phyloP scores from a whole-genome alignment of 2,113 vertebrate species.

The Nesoenas mayeri region DNA sequence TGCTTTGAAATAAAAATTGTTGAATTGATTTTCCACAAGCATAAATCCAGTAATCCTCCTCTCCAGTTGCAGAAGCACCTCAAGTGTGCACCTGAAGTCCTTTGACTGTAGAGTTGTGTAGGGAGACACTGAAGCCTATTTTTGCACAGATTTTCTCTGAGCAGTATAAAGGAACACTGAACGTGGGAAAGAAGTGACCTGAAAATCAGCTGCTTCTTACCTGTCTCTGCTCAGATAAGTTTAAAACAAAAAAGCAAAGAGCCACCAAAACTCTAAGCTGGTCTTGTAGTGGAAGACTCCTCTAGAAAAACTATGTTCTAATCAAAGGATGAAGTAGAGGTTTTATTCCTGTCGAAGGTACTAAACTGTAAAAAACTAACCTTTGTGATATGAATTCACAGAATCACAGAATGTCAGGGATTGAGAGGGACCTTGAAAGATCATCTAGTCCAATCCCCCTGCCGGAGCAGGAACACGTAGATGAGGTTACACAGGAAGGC shows the following conservation, averaged over 20 bases:
- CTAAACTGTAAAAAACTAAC: neutral
- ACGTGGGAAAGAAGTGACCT: neutral
- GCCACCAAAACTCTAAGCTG: neutral
- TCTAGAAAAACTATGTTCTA: neutral
- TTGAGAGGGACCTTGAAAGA: too few relatives aligned
- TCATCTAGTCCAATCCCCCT: too few relatives aligned
- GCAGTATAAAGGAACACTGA: neutral
- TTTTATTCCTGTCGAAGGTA: neutral
- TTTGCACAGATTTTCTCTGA: neutral
- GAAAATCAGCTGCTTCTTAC: neutral
- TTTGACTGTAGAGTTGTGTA: neutral
- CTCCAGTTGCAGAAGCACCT: neutral
- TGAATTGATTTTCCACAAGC: neutral
- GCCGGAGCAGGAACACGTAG: too few relatives aligned
- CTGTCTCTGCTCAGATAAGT: neutral
- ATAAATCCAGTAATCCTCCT: neutral
- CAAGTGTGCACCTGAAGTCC: neutral
- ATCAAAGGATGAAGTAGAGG: neutral
- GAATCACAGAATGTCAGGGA: too few relatives aligned
- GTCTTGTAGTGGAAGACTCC: neutral
- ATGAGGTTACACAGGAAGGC: too few relatives aligned
- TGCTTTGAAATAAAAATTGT: neutral
- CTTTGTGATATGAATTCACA: neutral
- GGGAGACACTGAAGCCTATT: neutral
- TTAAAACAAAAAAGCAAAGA: neutral